A percentile compares a stretch with the other conserved stretches of the same genome.
Conservation (phyloP, 1,140 invertebrate species). For the Atta texana region DNA sequence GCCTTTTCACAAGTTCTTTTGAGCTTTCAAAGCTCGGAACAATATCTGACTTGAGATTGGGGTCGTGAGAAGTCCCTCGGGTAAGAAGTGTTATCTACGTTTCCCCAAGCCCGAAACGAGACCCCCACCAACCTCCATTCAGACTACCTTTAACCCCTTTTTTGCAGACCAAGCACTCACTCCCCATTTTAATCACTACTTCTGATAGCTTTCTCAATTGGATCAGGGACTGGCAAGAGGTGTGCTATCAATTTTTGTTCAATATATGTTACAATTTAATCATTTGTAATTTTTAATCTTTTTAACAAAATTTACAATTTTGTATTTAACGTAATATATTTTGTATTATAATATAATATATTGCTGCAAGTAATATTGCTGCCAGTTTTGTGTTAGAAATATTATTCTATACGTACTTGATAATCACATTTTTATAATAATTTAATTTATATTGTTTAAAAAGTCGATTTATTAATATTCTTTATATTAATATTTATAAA, state of each 20-base stretch:
- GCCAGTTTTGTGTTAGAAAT: too few species aligned
- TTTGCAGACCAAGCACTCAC: conserved; percentile 74
- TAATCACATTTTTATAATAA: background rate
- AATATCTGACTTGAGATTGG: conserved; percentile 84
- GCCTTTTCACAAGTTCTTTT: conserved; percentile 81
- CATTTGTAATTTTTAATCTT: background rate
- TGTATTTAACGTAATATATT: background rate
- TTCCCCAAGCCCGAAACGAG: conserved; percentile 79
- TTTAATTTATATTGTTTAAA: background rate
- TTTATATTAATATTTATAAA: background rate
- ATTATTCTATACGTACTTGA: background rate
- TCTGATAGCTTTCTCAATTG: conserved; percentile 78
- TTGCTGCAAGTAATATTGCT: too few species aligned
- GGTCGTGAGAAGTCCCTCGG: conserved; percentile 80
- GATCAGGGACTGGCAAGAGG: conserved; percentile 74
- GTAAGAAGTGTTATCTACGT: conserved; percentile 83
- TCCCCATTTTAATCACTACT: conserved; percentile 82
- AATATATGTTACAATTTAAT: background rate
- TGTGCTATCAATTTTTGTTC: conserved; percentile 45
- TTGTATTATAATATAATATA: background rate
- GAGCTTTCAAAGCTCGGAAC: conserved; percentile 83
- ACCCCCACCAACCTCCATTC: conserved; percentile 72
- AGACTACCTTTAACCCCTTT: conserved; percentile 73
- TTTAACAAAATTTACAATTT: background rate
- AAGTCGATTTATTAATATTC: background rate